Conservation (phyloP, 2,797 vertebrate genomes). For the Bovichtus diacanthus region DNA sequence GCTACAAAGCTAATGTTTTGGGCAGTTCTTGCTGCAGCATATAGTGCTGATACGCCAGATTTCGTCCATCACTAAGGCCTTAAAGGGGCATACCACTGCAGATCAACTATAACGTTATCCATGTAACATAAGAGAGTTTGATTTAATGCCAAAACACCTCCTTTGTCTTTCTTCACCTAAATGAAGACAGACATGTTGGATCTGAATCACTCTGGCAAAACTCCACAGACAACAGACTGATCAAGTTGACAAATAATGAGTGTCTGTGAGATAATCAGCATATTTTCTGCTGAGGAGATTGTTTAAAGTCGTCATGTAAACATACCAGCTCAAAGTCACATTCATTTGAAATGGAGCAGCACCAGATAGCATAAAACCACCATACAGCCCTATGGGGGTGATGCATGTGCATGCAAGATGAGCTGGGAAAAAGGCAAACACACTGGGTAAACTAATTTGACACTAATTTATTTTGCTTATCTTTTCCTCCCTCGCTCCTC, state of each 20-base stretch:
- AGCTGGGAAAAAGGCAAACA: neutral
- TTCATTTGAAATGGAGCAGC: slow-evolving; percentile 9
- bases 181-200: neutral
- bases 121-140: neutral
- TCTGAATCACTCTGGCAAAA: neutral
- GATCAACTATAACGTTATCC: slow-evolving; percentile 6
- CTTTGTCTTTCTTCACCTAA: neutral
- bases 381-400: neutral
- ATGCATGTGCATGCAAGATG: neutral
- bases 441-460: neutral
- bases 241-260: neutral
- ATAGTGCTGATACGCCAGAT: slow-evolving; percentile 57
- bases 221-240: neutral
- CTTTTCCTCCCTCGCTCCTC: neutral
- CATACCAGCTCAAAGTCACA: neutral
- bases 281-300: slow-evolving; percentile 8
- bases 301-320: slow-evolving; percentile 1
- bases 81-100: slow-evolving; percentile 39
- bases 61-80: slow-evolving; percentile 29
- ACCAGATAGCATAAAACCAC: neutral
- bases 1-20: slow-evolving; percentile 10
- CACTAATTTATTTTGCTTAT: neutral
- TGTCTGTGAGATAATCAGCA: neutral
- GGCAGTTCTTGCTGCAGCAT: slow-evolving; percentile 36
- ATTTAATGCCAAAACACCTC: neutral